Base-by-base conservation (phyloP, 2,888 invertebrate species). In the Sericinus montela region DNA sequence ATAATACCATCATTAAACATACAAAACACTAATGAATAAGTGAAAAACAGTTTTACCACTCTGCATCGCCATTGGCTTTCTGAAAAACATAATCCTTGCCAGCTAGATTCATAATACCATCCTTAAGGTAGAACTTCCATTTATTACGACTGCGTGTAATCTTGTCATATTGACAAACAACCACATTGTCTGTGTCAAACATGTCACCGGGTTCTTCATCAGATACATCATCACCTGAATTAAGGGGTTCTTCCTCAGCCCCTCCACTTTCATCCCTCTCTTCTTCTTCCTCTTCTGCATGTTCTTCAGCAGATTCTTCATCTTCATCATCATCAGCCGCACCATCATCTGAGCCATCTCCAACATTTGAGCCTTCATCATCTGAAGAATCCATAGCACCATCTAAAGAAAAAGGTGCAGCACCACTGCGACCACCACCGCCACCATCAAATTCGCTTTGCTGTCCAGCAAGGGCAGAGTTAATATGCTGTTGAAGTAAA, bases 81-180 rank as follows among this genome's bases (percentile, higher is more conserved):
- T 98, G 98, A 90, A 99, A 99, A 69, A 99, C 97, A 90, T 94
- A 99, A 90, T 99, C 99, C 85, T 97, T 97, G 38, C 99, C 98
- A 60, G 94, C 94, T 72, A 99, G 92, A 90, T 98, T 99, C 99
- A 99, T 99, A 57, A 99, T 98, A 52, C 99, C 99, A 89, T 99
- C 99, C 89, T 99, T 99, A 57, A 99, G 90, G 81, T 98, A 97
- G 82, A 99, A 99, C 90, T 99, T 99, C 99, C 99, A 99, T 84
- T 98, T 98, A 84, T 98, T 98, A 69, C 99, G 94, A 79, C 97
- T 98, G 78, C 99, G 93, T 57, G 98, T 98, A 54, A 99, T 98
- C 96, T 99, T 99, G 88, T 99, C 99, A 88, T 99, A 99, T 84
- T 99, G 99, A 81, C 99, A 99, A 52, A 99, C 99, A 54, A 99